These are phyloP conservation scores for Metopolophium dirhodum DNA, from an alignment of 1,140 invertebrate genomes.

Conservation along the genomic window DNA sequence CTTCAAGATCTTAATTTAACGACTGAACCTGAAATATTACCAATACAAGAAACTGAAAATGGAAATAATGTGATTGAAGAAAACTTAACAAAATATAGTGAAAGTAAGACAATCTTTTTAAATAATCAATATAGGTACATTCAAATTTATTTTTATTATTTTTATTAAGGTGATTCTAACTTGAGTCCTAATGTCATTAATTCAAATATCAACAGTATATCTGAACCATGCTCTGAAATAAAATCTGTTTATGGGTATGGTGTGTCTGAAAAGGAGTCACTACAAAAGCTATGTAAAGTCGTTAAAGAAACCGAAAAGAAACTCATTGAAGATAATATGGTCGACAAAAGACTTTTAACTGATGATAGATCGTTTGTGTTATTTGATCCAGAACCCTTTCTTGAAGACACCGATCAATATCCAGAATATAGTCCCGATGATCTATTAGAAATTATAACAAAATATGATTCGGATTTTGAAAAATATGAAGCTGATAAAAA, in stretches of 20 bases:
- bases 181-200: background rate
- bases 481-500: slow-evolving; percentile 26
- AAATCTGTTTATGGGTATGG: background rate
- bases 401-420: background rate
- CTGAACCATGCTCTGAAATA: background rate
- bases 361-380: slow-evolving; percentile 35
- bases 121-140: background rate
- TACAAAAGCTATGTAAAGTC: background rate
- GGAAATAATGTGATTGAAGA: background rate
- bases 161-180: background rate
- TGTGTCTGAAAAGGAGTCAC: background rate
- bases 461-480: slow-evolving; percentile 19
- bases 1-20: slow-evolving; percentile 46
- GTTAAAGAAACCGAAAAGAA: slow-evolving; percentile 41
- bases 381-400: slow-evolving; percentile 40
- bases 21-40: background rate
- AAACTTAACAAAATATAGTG: background rate
- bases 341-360: slow-evolving; percentile 33
- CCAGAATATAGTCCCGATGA: slow-evolving; percentile 24
- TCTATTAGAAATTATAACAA: background rate
- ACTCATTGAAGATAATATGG: background rate
- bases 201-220: background rate
- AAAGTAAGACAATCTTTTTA: background rate
- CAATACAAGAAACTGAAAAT: background rate
- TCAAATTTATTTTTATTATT: slow-evolving; percentile 2